These are phyloP conservation scores for Cacoxenus indagator DNA, from an alignment of 2,888 invertebrate genomes.

Conservation along the genomic window DNA sequence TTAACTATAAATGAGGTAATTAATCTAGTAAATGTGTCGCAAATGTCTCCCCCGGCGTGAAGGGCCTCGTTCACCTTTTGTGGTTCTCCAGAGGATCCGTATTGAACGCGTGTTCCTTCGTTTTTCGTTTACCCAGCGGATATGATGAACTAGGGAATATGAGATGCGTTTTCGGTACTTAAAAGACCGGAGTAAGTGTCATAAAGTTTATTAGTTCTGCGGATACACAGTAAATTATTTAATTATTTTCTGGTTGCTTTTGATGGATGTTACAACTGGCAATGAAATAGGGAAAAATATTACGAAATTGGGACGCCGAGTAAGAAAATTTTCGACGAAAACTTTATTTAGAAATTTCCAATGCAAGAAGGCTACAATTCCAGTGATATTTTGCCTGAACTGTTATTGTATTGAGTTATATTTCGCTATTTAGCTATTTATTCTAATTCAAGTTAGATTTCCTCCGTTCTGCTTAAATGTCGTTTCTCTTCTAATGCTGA, in stretches of 20 bases:
- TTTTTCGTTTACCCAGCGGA: background rate
- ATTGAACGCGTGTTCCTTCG: background rate
- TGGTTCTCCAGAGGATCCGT: constrained; percentile 57
- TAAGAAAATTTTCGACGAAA: no score
- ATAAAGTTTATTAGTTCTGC: constrained; percentile 44
- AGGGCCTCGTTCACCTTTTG: constrained; percentile 41
- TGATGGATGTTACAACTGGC: background rate
- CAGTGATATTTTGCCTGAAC: no score
- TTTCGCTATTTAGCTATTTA: no score
- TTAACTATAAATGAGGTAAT: constrained; percentile 68
- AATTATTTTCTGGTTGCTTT: constrained; percentile 33
- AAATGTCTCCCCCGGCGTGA: constrained; percentile 29
- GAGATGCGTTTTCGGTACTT: constrained; percentile 44
- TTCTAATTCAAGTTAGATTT: no score
- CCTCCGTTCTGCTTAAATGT: no score
- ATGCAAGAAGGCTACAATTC: no score
- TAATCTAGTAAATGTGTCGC: constrained; percentile 64
- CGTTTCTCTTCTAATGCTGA: no score
- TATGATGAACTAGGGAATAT: constrained; percentile 37
- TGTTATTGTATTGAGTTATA: no score
- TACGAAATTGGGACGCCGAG: no score
- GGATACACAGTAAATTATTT: constrained; percentile 46
- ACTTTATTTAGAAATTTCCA: no score
- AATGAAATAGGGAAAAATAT: no score
- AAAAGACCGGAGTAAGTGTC: constrained; percentile 43